Evolutionary conservation across 2,797 vertebrate species (phyloP).

Genomic region (Kryptopterus vitreolus): DNA sequence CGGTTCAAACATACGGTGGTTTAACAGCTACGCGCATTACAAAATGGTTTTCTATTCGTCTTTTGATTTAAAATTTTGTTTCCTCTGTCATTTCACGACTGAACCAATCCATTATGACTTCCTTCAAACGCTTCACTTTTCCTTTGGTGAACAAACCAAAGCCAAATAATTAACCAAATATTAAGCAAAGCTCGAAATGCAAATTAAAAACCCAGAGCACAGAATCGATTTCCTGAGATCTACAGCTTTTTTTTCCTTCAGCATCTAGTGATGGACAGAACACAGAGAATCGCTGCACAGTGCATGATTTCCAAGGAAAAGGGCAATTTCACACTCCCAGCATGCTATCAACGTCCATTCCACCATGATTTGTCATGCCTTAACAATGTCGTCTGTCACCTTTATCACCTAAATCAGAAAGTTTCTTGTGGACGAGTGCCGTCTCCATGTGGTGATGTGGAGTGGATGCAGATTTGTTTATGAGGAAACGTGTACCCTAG

Average conservation of each 20-base stretch:
- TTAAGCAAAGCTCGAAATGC: constrained; percentile 20
- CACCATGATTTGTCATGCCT: background rate
- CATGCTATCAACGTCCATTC: background rate
- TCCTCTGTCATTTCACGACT: background rate
- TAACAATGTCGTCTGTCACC: background rate
- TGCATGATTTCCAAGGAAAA: background rate
- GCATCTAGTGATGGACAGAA: constrained; percentile 20
- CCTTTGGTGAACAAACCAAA: constrained; percentile 29
- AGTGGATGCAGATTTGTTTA: background rate
- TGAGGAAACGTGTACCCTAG: too few relatives aligned
- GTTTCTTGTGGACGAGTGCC: background rate
- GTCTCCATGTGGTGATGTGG: background rate
- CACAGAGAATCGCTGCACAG: background rate
- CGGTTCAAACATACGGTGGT: too few relatives aligned
- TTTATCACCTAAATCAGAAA: background rate
- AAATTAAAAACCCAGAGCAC: constrained; percentile 3
- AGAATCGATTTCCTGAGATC: background rate
- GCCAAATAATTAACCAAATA: constrained; percentile 14
- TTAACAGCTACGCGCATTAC: background rate
- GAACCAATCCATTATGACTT: background rate
- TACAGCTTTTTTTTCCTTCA: constrained; percentile 2
- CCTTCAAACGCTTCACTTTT: background rate
- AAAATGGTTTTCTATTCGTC: background rate
- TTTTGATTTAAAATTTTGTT: background rate
- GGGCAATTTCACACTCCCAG: background rate